Conservation (phyloP, 2,797 vertebrate genomes). For the Poliocrania exsul region DNA sequence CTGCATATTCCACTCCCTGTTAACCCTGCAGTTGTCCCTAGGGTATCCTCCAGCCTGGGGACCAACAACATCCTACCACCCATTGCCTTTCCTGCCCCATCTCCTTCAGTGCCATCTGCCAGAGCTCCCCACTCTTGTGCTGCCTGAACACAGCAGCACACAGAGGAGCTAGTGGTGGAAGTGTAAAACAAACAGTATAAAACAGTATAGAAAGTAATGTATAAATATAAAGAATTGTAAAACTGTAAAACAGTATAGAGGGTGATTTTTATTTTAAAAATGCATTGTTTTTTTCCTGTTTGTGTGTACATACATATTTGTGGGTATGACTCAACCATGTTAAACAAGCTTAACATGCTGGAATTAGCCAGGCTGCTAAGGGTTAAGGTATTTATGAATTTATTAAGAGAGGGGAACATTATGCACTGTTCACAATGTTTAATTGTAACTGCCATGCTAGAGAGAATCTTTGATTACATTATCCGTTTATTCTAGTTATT, state of each 20-base stretch:
- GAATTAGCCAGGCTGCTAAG: not conserved
- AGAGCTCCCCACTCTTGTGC: not conserved
- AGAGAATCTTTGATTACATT: constrained; percentile 52
- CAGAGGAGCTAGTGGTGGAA: not conserved
- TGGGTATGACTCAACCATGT: not conserved
- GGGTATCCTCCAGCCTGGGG: not conserved
- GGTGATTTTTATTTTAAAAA: not conserved
- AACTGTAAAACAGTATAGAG: not conserved
- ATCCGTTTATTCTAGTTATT: constrained; percentile 24
- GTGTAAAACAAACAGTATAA: not conserved
- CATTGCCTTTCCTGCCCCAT: not conserved
- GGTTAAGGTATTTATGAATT: constrained; percentile 35
- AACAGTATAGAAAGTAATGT: not conserved
- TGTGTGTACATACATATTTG: fast-evolving
- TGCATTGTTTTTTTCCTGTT: not conserved
- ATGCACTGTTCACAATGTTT: constrained; percentile 24
- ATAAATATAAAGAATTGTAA: not conserved
- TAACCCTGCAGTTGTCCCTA: not conserved
- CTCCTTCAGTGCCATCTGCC: not conserved
- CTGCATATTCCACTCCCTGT: not conserved
- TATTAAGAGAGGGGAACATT: constrained; percentile 20
- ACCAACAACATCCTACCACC: not conserved
- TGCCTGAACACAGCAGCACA: not conserved
- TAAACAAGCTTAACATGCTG: not conserved
- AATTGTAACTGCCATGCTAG: not conserved